Conservation (phyloP, 2,797 vertebrate genomes). For the Pangasius macronema region DNA sequence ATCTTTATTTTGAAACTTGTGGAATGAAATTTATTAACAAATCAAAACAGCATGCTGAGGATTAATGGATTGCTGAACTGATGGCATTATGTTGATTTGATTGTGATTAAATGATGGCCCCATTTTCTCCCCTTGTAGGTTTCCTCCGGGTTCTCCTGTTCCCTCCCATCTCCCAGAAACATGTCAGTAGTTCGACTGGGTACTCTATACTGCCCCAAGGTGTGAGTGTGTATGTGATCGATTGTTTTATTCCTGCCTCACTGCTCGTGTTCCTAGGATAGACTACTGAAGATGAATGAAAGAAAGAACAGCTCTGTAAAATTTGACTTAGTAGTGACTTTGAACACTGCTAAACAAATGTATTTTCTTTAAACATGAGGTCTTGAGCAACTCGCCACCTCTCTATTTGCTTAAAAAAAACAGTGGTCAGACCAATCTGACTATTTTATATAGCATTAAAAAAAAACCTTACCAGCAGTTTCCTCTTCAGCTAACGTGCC, state of each 20-base stretch:
- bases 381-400: neutral
- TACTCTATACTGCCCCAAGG: neutral
- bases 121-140: neutral
- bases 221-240: neutral
- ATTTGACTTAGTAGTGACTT: neutral
- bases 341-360: neutral
- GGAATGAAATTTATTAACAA: neutral
- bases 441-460: neutral
- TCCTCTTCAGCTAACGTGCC: conserved; percentile 61
- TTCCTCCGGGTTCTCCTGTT: neutral
- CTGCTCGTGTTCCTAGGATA: neutral
- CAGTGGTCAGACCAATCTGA: neutral
- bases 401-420: neutral
- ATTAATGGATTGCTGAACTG: neutral
- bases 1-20: neutral
- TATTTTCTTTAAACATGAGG: neutral
- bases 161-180: neutral
- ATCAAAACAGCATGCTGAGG: neutral
- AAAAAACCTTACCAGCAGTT: conserved; percentile 65
- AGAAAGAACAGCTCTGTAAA: neutral
- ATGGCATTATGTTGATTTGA: neutral
- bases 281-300: neutral
- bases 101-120: neutral
- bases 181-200: neutral
- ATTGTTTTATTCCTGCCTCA: neutral